phyloP scores from a whole-genome alignment of 1,140 invertebrate genomes.

The Trypoxylus dichotomus region DNA sequence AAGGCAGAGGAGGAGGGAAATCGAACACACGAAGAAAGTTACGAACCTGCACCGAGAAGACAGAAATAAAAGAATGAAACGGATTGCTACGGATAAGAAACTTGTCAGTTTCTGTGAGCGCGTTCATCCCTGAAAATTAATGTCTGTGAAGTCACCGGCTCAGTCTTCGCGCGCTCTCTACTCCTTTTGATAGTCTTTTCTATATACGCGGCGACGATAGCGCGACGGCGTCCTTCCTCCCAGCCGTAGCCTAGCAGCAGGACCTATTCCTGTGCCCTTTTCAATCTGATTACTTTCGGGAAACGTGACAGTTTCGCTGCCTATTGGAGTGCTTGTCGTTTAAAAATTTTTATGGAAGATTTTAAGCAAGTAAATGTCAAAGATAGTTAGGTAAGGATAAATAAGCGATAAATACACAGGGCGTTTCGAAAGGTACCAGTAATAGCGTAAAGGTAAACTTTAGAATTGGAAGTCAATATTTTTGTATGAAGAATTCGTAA shows the following conservation, averaged over 20 bases:
- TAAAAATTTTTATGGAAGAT: slow-evolving; percentile 5
- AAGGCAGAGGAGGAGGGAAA: slow-evolving; percentile 10
- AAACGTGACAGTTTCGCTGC: slow-evolving; percentile 14
- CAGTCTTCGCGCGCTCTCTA: slow-evolving; percentile 7
- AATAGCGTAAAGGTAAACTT: background rate
- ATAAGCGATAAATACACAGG: background rate
- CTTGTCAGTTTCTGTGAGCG: slow-evolving; percentile 52
- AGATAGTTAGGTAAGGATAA: background rate
- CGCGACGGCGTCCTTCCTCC: background rate
- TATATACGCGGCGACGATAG: slow-evolving; percentile 25
- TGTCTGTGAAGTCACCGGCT: slow-evolving; percentile 43
- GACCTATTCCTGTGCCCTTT: slow-evolving; percentile 30
- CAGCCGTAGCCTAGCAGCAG: background rate
- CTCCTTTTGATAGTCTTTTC: slow-evolving; percentile 28
- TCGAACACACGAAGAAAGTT: slow-evolving; percentile 39
- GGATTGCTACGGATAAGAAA: slow-evolving; percentile 55
- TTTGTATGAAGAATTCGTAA: too few relatives aligned
- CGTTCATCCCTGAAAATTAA: slow-evolving; percentile 55
- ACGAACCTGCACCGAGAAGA: slow-evolving; percentile 38
- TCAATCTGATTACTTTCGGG: slow-evolving; percentile 31
- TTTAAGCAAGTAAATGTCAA: background rate
- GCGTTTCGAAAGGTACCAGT: background rate
- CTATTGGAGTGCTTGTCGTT: slow-evolving; percentile 23
- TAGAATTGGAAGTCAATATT: background rate
- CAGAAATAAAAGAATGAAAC: slow-evolving; percentile 52